Base-by-base conservation (phyloP, 2,797 vertebrate genomes). In the Chiloscyllium punctatum region DNA sequence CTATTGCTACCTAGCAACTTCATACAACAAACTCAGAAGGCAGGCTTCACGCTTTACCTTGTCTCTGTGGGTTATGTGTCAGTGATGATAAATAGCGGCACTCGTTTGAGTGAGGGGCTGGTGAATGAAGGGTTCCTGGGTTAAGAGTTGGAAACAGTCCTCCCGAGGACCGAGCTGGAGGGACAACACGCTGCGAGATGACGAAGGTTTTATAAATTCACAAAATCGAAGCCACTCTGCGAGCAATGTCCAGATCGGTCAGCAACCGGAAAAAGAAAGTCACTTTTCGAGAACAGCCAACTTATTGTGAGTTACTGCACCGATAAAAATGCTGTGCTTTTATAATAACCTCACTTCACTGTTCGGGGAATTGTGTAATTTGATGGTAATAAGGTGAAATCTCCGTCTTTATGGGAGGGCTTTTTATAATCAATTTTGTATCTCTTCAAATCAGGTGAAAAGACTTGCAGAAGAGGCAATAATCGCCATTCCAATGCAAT, bases 201-300 rank as follows among this genome's bases (percentile, higher is more conserved):
- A 92, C 90, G 72, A 68, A 53, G 87, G 62, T 90, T 6, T 91
- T 82, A 42, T 95, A 57, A 30, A 33, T 3, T 21, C 27, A 90
- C 33, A 15, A 21, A 21, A 48, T 57, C 18, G 4, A 42, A 42
- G 30, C 1, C 2, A 0, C 42, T 86, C 68, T 53, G 62, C 15
- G 8, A 79, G 51, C 62, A 42, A 71, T 71, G 57, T 77, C 57
- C 69, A 90, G 23, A 72, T 87, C 48, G 69, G 82, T 95, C 94
- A 94, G 33, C 57, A 68, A 66, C 30, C 88, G 57, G 18, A 91
- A 79, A 82, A 96, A 95, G 82, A 96, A 94, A 62, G 96, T 96
- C 15, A 96, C 96, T 25, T 96, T 96, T 95, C 95, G 23, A 25
- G 94, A 96, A 87, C 95, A 82, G 7, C 96, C 84, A 9, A 68